These are phyloP conservation scores for Acrocephalus kingi DNA, from an alignment of 2,113 vertebrate species.

Conservation along the genomic window DNA sequence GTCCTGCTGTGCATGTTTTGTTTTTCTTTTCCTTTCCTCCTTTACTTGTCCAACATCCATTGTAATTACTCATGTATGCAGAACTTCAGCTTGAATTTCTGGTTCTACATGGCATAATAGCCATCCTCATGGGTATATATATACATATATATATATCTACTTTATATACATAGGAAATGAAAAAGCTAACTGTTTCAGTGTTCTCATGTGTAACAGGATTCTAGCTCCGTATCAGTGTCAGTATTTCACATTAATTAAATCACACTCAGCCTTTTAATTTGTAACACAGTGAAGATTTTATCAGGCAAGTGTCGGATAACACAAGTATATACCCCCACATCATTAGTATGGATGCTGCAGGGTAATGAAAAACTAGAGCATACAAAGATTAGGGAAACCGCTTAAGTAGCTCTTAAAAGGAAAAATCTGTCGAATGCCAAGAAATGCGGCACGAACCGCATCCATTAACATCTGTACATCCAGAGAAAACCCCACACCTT, in stretches of 20 bases:
- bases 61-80: slow-evolving; percentile 5
- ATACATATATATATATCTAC: not conserved
- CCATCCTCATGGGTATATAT: not conserved
- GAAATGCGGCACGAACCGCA: not conserved
- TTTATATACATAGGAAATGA: not conserved
- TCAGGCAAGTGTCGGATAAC: not conserved
- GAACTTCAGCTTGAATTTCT: slow-evolving; percentile 27
- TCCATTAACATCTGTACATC: not conserved
- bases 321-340: not conserved
- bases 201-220: not conserved
- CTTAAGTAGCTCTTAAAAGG: slow-evolving; percentile 28
- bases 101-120: not conserved
- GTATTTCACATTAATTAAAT: slow-evolving; percentile 33
- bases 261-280: slow-evolving; percentile 32
- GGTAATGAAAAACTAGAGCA: slow-evolving; percentile 46
- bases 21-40: not conserved
- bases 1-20: slow-evolving; percentile 55
- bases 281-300: slow-evolving; percentile 8
- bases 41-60: slow-evolving; percentile 17
- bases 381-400: slow-evolving; percentile 18
- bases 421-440: not conserved
- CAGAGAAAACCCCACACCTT: not conserved
- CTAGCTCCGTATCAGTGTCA: not conserved
- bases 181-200: not conserved
- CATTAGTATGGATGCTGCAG: slow-evolving; percentile 34